A percentile compares a stretch with the other conserved stretches of the same genome.
These are phyloP conservation scores for Hyposoter didymator DNA, from an alignment of 2,888 invertebrate genomes.

Conservation along the genomic window DNA sequence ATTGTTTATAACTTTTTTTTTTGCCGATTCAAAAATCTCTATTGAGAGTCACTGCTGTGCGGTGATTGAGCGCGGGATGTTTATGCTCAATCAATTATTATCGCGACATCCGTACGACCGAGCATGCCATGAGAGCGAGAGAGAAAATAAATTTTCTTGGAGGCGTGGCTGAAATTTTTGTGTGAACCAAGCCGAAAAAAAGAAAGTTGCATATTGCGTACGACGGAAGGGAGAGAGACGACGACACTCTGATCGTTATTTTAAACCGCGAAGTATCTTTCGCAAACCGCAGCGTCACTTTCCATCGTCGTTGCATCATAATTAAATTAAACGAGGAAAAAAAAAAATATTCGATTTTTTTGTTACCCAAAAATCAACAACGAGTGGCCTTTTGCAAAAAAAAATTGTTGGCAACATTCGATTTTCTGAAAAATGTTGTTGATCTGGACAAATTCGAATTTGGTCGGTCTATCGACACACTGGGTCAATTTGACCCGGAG, in stretches of 20 bases:
- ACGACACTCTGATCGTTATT: conserved; percentile 14
- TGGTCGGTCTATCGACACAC: too few relatives aligned
- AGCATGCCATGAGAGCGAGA: conserved; percentile 2
- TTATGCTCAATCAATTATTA: conserved; percentile 46
- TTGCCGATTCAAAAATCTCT: too few relatives aligned
- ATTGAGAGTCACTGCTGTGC: conserved; percentile 47
- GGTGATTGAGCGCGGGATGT: conserved; percentile 32
- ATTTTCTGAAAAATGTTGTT: too few relatives aligned
- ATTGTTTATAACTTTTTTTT: too few relatives aligned
- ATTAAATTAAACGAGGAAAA: neutral
- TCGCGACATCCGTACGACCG: conserved; percentile 32
- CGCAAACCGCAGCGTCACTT: conserved; percentile 39
- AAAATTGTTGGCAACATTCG: neutral
- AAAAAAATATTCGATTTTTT: neutral
- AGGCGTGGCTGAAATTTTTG: neutral
- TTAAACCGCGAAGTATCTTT: conserved; percentile 21
- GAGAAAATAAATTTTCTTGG: neutral
- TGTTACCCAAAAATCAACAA: neutral
- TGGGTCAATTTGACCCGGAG: too few relatives aligned
- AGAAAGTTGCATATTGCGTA: conserved; percentile 10
- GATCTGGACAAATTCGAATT: too few relatives aligned
- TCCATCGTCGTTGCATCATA: conserved; percentile 35
- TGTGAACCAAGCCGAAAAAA: neutral
- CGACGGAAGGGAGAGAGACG: neutral
- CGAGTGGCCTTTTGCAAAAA: neutral